Evolutionary conservation across 2,113 vertebrate genomes (phyloP).

Genomic region (Xiphophorus couchianus): DNA sequence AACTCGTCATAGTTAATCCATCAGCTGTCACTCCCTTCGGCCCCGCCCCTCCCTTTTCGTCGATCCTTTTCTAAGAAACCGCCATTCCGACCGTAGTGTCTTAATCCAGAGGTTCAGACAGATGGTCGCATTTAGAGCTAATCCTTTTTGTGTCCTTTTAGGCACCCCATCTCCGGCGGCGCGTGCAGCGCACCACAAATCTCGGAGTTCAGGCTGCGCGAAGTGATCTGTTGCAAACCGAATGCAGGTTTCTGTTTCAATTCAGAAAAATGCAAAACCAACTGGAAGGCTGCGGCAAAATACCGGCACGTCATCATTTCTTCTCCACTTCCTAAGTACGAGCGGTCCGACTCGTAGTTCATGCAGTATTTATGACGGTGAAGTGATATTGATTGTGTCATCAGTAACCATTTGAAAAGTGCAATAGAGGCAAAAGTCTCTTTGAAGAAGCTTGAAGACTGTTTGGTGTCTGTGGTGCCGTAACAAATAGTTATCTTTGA

Average conservation of each 20-base stretch:
- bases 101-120: slow-evolving; percentile 59
- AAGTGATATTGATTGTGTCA: background rate
- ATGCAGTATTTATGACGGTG: slow-evolving; percentile 11
- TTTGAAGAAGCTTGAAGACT: background rate
- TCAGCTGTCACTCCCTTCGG: slow-evolving; percentile 18
- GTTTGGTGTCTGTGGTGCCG: background rate
- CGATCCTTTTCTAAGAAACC: slow-evolving; percentile 46
- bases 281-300: background rate
- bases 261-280: background rate
- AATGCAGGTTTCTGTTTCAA: background rate
- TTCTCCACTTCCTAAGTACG: background rate
- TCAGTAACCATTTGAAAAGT: background rate
- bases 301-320: background rate
- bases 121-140: slow-evolving; percentile 53
- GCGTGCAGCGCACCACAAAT: slow-evolving; percentile 1
- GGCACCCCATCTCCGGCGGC: background rate
- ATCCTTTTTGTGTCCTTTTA: slow-evolving; percentile 26
- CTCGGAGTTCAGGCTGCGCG: background rate
- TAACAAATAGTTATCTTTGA: background rate
- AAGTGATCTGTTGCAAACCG: background rate
- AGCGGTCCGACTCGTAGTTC: background rate
- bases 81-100: slow-evolving; percentile 23
- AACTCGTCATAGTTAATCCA: slow-evolving; percentile 65
- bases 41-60: background rate
- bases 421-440: background rate